Conservation (phyloP, 2,113 vertebrate species). For the Prunella himalayana region DNA sequence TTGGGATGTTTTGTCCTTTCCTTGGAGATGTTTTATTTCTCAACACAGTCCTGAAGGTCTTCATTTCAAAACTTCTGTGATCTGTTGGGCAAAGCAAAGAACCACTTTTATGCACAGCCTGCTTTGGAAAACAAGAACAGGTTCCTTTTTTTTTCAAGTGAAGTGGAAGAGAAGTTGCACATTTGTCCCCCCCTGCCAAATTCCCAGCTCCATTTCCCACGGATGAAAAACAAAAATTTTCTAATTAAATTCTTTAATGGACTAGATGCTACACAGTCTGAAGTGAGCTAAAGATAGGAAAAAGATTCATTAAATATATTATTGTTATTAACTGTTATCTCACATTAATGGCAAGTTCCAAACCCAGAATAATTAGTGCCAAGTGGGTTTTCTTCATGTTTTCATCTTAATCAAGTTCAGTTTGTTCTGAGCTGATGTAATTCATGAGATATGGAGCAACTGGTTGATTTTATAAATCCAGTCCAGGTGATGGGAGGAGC, state of each 20-base stretch:
- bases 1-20: neutral
- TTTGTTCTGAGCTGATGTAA: neutral
- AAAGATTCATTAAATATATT: neutral
- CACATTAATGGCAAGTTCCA: neutral
- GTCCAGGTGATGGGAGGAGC: neutral
- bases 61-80: neutral
- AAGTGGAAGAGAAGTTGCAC: neutral
- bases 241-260: neutral
- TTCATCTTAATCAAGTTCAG: neutral
- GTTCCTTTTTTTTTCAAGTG: neutral
- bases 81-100: conserved; percentile 64
- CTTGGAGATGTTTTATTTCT: neutral
- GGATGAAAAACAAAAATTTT: neutral
- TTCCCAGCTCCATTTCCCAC: neutral
- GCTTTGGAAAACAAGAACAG: neutral
- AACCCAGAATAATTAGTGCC: neutral
- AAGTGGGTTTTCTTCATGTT: neutral
- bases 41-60: conserved; percentile 3
- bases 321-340: neutral
- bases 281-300: neutral
- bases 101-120: neutral
- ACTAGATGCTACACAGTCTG: neutral
- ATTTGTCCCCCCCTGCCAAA: neutral
- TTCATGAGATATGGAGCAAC: neutral
- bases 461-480: neutral